Evolutionary conservation across 37 sponge, comb jelly and placozoan genomes (phyloP).

Genomic region (Halisarca cf. caerulea): DNA sequence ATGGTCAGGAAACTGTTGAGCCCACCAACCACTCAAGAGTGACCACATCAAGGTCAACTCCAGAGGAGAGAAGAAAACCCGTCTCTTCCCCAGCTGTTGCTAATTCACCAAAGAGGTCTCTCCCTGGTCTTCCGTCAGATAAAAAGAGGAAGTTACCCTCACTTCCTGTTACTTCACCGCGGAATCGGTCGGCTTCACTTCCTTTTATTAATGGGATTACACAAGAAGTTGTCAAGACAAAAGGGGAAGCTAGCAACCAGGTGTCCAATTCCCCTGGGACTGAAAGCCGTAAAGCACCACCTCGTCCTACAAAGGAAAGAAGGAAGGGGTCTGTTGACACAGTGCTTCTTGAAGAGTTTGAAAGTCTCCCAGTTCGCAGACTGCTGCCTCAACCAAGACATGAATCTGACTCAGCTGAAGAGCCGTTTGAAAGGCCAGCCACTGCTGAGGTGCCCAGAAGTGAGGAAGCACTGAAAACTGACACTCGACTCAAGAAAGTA

Average conservation of each 20-base stretch:
- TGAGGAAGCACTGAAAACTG: not conserved
- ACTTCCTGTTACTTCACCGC: not conserved
- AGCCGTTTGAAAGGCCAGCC: constrained; percentile 24
- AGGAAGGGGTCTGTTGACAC: not conserved
- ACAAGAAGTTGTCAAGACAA: no score
- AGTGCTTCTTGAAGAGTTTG: not conserved
- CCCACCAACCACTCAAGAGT: no score
- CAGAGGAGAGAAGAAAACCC: no score
- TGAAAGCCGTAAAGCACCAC: not conserved
- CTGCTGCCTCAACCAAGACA: constrained; percentile 8
- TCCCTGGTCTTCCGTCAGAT: not conserved
- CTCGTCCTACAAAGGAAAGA: not conserved
- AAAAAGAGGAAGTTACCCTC: not conserved
- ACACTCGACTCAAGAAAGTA: not conserved
- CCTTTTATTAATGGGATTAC: no score
- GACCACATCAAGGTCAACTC: no score
- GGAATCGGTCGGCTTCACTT: no score
- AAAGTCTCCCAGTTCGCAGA: not conserved
- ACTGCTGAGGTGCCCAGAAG: not conserved
- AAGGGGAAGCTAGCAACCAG: no score
- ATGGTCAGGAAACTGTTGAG: no score
- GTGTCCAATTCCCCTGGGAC: no score
- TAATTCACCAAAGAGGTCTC: not conserved
- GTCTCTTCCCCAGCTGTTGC: not conserved
- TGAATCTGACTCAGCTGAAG: not conserved